A percentile compares a stretch with the other conserved stretches of the same genome.
Conservation (phyloP, 2,797 vertebrate species). For the Cirrhinus molitorella region DNA sequence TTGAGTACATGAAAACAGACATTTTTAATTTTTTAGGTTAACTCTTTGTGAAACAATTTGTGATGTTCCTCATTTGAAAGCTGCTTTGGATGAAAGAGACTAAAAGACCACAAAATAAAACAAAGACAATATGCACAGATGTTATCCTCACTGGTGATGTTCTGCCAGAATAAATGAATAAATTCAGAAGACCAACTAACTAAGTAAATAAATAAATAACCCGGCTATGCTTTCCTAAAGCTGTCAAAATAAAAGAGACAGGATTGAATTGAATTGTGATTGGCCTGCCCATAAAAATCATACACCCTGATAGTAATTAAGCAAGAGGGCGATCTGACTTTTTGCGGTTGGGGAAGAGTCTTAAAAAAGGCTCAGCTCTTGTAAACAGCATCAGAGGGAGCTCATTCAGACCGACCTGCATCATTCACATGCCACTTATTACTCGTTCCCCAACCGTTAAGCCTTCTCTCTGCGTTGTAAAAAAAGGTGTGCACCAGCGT, state of each 20-base stretch:
- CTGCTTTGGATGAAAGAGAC: background rate
- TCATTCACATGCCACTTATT: constrained; percentile 72
- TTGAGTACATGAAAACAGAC: background rate
- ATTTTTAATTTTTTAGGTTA: background rate
- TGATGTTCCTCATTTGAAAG: background rate
- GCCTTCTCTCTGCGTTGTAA: constrained; percentile 64
- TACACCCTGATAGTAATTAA: constrained; percentile 66
- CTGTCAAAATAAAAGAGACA: constrained; percentile 15
- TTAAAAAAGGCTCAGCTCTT: constrained; percentile 67
- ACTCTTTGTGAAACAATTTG: too few species aligned
- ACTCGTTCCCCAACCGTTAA: constrained; percentile 61
- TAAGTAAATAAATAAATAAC: constrained; percentile 15
- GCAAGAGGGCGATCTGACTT: constrained; percentile 62
- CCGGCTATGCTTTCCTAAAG: constrained; percentile 12
- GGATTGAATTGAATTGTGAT: constrained; percentile 58
- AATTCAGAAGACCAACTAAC: background rate
- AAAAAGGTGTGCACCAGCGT: constrained; percentile 74
- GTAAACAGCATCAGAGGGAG: constrained; percentile 73
- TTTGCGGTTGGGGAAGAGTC: constrained; percentile 56
- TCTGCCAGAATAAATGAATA: background rate
- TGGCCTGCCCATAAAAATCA: constrained; percentile 58
- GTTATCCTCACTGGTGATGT: background rate
- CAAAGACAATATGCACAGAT: background rate
- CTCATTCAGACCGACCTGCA: constrained; percentile 71
- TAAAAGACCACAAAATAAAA: background rate